Evolutionary conservation across 2,888 invertebrate genomes (phyloP).

Genomic region (Phortica okadai): DNA sequence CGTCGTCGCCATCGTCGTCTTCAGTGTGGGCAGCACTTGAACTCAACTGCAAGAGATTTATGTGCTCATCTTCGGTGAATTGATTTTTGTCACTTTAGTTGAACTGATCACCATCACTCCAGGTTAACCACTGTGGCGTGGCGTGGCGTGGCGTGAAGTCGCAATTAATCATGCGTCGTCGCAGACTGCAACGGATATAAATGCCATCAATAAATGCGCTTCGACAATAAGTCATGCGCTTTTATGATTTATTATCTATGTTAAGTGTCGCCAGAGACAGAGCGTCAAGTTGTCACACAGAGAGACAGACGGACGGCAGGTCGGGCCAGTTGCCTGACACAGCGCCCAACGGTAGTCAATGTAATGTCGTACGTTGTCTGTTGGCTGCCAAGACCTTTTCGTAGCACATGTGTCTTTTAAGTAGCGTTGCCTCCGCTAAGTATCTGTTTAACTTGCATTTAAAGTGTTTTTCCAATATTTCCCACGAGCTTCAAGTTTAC

Average conservation of each 20-base stretch:
- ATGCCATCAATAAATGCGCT: slow-evolving; percentile 30
- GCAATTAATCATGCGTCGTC: slow-evolving; percentile 17
- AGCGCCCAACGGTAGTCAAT: too few species aligned
- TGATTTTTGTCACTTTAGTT: slow-evolving; percentile 65
- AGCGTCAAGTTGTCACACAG: background rate
- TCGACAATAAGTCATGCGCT: slow-evolving; percentile 6
- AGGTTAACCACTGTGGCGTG: background rate
- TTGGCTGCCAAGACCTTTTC: too few species aligned
- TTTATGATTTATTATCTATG: slow-evolving; percentile 23
- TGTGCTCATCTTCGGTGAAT: slow-evolving; percentile 45
- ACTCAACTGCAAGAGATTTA: slow-evolving; percentile 5
- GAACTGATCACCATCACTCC: background rate
- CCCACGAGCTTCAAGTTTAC: slow-evolving; percentile 60
- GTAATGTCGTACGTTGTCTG: too few species aligned
- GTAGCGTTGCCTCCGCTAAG: too few species aligned
- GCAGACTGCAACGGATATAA: background rate
- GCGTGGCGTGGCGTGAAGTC: background rate
- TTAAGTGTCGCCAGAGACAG: slow-evolving; percentile 10
- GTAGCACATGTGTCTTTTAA: too few species aligned
- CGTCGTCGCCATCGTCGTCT: background rate
- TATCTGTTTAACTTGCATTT: slow-evolving; percentile 11
- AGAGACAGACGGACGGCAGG: background rate
- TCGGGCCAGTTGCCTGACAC: too few species aligned
- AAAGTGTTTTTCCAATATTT: slow-evolving; percentile 46
- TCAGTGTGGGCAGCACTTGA: slow-evolving; percentile 24